These are phyloP conservation scores for Rhinopomastus cyanomelas DNA, from an alignment of 2,113 vertebrate genomes.

Conservation along the genomic window DNA sequence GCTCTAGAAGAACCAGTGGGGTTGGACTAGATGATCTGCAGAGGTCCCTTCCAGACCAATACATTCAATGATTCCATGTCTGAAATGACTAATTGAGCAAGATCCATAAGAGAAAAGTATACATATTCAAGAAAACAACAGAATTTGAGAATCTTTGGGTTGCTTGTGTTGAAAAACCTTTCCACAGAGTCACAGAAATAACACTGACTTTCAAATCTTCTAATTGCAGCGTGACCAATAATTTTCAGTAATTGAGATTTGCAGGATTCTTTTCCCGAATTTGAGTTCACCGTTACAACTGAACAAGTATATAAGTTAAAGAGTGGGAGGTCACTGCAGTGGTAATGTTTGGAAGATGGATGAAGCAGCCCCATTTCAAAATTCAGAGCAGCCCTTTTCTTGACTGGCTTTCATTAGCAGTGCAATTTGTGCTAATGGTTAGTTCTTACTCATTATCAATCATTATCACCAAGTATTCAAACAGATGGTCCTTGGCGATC, in stretches of 20 bases:
- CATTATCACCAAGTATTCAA: neutral
- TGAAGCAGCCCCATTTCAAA: neutral
- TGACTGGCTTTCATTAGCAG: neutral
- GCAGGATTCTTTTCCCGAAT: neutral
- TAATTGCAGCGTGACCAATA: neutral
- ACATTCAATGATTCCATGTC: neutral
- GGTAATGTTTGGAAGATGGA: neutral
- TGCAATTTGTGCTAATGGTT: neutral
- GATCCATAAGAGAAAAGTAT: neutral
- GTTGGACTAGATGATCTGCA: no score
- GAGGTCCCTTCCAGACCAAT: no score
- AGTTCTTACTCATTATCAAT: neutral
- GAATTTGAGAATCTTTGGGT: neutral
- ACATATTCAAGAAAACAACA: neutral
- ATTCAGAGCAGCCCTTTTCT: neutral
- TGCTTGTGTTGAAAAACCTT: neutral
- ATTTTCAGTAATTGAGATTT: neutral
- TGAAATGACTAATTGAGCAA: conserved; percentile 24
- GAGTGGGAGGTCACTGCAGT: rapidly evolving
- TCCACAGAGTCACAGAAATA: neutral
- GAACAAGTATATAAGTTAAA: neutral
- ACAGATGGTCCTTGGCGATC: neutral
- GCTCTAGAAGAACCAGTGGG: no score
- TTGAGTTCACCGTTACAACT: neutral
- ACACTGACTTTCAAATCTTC: neutral